phyloP scores from a whole-genome alignment of 2,797 vertebrate genomes.

The Sphenodon punctatus region DNA sequence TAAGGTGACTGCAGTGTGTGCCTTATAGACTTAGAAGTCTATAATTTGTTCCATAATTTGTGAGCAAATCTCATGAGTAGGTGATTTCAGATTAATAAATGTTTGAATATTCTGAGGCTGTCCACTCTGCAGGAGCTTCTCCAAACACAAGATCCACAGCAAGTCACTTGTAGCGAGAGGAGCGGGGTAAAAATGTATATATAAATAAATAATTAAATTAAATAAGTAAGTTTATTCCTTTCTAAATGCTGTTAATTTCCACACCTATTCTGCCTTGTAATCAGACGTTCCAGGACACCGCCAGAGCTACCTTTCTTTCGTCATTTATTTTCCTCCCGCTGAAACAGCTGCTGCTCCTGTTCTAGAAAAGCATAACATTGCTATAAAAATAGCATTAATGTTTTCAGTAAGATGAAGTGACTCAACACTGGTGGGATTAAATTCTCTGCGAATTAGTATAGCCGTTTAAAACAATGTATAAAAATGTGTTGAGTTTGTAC shows the following conservation, averaged over 20 bases:
- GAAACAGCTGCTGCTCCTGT: conserved; percentile 55
- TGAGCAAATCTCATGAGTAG: too few species aligned
- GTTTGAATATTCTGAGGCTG: too few species aligned
- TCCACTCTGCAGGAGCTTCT: not conserved
- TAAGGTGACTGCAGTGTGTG: too few species aligned
- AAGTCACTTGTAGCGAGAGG: too few species aligned
- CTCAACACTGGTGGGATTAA: not conserved
- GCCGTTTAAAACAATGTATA: not conserved
- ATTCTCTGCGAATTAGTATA: conserved; percentile 24
- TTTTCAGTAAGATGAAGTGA: conserved; percentile 30
- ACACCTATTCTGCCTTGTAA: too few species aligned
- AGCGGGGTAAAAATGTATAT: too few species aligned
- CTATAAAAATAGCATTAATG: conserved; percentile 40
- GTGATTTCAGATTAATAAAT: too few species aligned
- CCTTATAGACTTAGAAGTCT: too few species aligned
- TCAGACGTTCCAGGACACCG: too few species aligned
- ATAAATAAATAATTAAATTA: too few species aligned
- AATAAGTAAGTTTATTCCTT: too few species aligned
- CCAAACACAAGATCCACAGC: not conserved
- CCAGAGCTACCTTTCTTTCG: conserved; percentile 23
- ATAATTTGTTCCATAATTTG: too few species aligned
- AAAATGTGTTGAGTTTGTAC: not conserved
- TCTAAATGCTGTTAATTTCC: conserved; percentile 46
- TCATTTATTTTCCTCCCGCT: conserved; percentile 36
- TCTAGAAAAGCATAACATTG: conserved; percentile 14